phyloP scores from a whole-genome alignment of 2,113 vertebrate species.

The Propithecus coquereli region DNA sequence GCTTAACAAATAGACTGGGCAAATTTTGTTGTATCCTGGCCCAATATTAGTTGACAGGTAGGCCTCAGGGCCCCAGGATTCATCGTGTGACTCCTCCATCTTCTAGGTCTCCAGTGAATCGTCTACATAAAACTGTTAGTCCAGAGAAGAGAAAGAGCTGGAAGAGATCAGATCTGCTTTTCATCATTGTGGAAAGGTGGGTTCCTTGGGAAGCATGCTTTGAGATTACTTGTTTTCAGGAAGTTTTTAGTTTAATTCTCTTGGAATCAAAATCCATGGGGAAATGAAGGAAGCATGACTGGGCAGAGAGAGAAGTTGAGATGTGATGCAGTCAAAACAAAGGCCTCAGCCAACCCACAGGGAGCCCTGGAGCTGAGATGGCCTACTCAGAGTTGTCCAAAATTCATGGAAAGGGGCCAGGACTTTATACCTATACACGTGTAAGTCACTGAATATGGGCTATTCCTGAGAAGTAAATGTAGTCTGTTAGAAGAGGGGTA shows the following conservation, averaged over 20 bases:
- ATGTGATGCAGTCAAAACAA: neutral
- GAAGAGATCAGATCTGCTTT: neutral
- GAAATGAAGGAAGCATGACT: neutral
- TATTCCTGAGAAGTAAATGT: neutral
- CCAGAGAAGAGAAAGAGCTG: neutral
- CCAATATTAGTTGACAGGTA: neutral
- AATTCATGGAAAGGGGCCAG: neutral
- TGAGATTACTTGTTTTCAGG: neutral
- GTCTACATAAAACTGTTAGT: neutral
- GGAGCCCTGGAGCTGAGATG: neutral
- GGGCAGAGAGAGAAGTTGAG: neutral
- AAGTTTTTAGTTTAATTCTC: neutral
- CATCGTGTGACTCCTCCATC: neutral
- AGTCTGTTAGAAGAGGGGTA: rapidly evolving
- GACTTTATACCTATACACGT: neutral
- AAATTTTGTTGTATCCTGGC: neutral
- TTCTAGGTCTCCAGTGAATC: neutral
- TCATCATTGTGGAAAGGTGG: neutral
- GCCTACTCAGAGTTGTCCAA: neutral
- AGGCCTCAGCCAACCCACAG: neutral
- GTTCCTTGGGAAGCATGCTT: neutral
- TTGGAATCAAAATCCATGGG: neutral
- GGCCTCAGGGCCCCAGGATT: neutral
- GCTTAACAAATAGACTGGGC: neutral
- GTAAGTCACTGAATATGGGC: neutral